Base-by-base conservation (phyloP, 1,140 invertebrate genomes). In the Helicorthomorpha holstii region DNA sequence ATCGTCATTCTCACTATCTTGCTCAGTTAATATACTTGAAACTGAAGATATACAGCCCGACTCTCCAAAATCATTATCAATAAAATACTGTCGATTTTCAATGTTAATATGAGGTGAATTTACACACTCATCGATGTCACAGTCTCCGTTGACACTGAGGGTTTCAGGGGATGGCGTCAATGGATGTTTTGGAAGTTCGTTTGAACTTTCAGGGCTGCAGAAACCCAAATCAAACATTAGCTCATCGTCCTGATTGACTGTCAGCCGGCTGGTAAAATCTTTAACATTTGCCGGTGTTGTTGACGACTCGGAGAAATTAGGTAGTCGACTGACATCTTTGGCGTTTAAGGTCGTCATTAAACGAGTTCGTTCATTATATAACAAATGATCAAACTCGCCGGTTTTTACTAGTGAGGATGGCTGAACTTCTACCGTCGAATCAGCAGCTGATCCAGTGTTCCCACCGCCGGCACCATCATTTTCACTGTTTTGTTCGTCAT, bases 401-500 rank as follows among this genome's bases (percentile, higher is more conserved):
- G 7, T 34, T 34, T 34, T 34, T 34, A 7, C 7, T 34, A 34
- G 7, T 16, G 29, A 7, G 7, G 16, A 7, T 7, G 29, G 29
- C 29, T 7, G 7, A 7, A 16, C 7, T 34, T 16, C 29, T 7
- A 7, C 16, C 29, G 16, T 16, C 29, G 29, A 34, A 34, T 34
- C 16, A 16, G 29, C 7, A 7, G 29, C 16, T 16, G 16, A 7
- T 7, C 7, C 7, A 34, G 29, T 34, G 16, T 34, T 34, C 7
- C 16, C 16, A 34, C 27, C 50, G 22, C 55, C 53, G 21, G 58
- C 54, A 44, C 57, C 59, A 44, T 60, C 55, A 43, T 52, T 50
- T 23, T 58, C 57, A 46, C 57, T 49, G 4, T 50, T 50, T 14
- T 47, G 29, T 23, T 48, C 53, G 7, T 52, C 48, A 14, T 50